Base-by-base conservation (phyloP, 2,113 vertebrate species). In the Cynopterus brachyotis region DNA sequence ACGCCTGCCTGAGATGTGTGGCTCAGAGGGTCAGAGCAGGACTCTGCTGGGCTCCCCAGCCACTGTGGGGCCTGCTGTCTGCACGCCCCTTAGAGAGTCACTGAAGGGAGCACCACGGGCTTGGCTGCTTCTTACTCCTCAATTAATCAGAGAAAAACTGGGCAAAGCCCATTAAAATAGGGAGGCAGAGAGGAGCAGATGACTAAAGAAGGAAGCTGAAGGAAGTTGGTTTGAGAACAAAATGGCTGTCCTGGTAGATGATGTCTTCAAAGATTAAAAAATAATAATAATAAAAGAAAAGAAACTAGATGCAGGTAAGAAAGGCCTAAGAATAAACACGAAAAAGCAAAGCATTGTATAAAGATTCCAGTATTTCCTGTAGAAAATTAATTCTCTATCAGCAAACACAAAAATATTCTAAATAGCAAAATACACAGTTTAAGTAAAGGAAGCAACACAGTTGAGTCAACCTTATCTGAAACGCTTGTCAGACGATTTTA, bases 401-500 rank as follows among this genome's bases (percentile, higher is more conserved):
- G 57, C 72, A 86, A 96, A 89, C 9, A 67, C 30, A 45, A 85
- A 20, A 24, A 35, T 91, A 94, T 83, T 69, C 72, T 94, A 80
- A 79, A 78, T 40, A 91, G 83, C 20, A 86, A 85, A 83, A 85
- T 11, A 19, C 7, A 45, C 1, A 60, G 66, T 67, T 78, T 64
- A 94, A 95, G 28, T 28, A 86, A 93, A 92, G 66, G 35, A 88
- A 57, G 57, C 35, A 87, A 28, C 47, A 47, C 0, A 50, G 72
- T 59, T 20, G 82, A 93, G 62, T 22, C 73, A 72, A 67, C 75
- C 59, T 69, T 96, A 28, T 55, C 80, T 47, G 73, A 92, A 94
- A 96, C 60, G 85, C 42, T 92, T 67, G 62, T 97, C 85, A 85
- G 78, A 60, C 62, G 93, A 93, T 89, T 94, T 97, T 88, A 85